Conservation (phyloP, 2,797 vertebrate species). For the Myripristis jacobus region DNA sequence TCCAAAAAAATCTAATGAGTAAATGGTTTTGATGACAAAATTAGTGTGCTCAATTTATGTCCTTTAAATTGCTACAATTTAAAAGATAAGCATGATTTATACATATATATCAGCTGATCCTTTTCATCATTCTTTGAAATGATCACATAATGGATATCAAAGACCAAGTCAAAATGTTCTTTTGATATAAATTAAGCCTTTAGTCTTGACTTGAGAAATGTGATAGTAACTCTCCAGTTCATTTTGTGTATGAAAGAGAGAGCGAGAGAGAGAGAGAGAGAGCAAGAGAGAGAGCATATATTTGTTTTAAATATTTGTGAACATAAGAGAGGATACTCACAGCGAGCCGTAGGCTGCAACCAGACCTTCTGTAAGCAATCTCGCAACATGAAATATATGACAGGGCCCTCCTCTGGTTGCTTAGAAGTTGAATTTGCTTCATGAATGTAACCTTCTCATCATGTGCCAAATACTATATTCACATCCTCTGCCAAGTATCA, state of each 20-base stretch:
- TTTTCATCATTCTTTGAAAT: no score
- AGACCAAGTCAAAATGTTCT: no score
- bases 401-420: slow-evolving; percentile 45
- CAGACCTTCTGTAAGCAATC: slow-evolving; percentile 39
- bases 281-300: slow-evolving; percentile 20
- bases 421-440: slow-evolving; percentile 43
- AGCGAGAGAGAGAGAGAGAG: no score
- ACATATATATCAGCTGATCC: no score
- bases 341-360: slow-evolving; percentile 26
- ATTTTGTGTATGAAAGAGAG: no score
- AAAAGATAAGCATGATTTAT: no score
- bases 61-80: no score
- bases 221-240: slow-evolving; percentile 31
- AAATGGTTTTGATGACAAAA: not conserved
- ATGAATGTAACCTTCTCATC: slow-evolving; percentile 75
- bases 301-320: slow-evolving; percentile 58
- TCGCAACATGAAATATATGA: slow-evolving; percentile 48
- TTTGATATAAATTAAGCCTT: no score
- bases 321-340: slow-evolving; percentile 41
- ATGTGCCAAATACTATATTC: slow-evolving; percentile 63
- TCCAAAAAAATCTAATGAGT: not conserved
- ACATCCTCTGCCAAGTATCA: slow-evolving; percentile 70
- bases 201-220: not conserved
- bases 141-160: no score
- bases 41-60: not conserved